phyloP scores from a whole-genome alignment of 2,888 invertebrate genomes.

The Holacanthella duospinosa region DNA sequence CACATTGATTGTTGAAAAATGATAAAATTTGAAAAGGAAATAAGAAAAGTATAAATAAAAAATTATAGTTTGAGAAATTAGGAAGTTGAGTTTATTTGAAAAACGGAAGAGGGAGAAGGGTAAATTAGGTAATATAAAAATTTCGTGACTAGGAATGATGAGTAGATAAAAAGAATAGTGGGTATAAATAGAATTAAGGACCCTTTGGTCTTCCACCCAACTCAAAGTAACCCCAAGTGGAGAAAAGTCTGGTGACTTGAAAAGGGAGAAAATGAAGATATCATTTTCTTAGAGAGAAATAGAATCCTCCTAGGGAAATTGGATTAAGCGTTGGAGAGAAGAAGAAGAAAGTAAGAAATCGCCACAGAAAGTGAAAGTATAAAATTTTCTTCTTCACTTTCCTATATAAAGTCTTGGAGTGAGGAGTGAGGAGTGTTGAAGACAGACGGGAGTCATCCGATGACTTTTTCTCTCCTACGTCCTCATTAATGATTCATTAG shows the following conservation, averaged over 20 bases:
- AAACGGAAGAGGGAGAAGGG: background rate
- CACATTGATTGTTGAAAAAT: no score
- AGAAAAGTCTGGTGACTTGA: background rate
- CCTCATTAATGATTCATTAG: slow-evolving; percentile 31
- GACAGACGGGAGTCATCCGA: slow-evolving; percentile 14
- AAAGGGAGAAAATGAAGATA: background rate
- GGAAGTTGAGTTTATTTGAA: background rate
- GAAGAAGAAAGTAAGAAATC: slow-evolving; percentile 7
- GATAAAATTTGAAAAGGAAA: no score
- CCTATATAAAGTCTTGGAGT: background rate
- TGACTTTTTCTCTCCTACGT: slow-evolving; percentile 12
- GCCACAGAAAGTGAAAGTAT: background rate
- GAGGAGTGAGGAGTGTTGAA: background rate
- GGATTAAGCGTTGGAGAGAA: slow-evolving; percentile 11
- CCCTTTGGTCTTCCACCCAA: background rate
- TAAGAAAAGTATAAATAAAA: no score
- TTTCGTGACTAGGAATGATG: background rate
- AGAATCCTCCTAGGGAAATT: slow-evolving; percentile 17
- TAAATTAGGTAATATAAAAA: background rate
- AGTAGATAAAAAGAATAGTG: background rate
- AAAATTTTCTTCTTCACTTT: slow-evolving; percentile 7
- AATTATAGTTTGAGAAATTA: no score
- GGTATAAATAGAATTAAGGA: background rate
- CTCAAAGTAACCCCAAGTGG: background rate
- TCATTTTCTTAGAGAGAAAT: background rate